Evolutionary conservation across 2,888 invertebrate species (phyloP), one percentile per base, ranked within the genome.

Genomic region (Cephus runcator): DNA sequence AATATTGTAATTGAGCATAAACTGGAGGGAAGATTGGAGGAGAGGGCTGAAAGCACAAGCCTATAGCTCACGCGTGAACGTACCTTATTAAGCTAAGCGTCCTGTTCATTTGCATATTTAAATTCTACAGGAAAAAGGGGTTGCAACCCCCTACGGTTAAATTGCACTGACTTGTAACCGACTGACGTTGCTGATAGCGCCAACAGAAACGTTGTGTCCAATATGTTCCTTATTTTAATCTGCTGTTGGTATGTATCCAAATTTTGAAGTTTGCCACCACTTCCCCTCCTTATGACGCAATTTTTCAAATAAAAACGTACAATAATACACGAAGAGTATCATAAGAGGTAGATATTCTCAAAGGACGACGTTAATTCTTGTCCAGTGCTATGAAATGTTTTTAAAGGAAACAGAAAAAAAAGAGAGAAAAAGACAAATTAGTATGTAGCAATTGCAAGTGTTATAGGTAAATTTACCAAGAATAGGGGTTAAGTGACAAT

Each of bases 31-130:
- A 1, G 35, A 35, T 35, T 77, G 12, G 36, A 0, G 1, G 1
- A 1, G 6, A n/a, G 15, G 40, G 6, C 6, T 9, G 6, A 23
- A 56, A 56, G 40, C 23, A 15, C 2, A 56, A 15, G 40, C 40
- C 40, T 56, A 56, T 23, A 56, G 69, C 74, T 79, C 79, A 77
- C 76, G 80, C 80, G 79, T 81, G 83, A 83, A 84, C 79, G 80
- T 82, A 80, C 71, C 84, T 86, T 85, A 86, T 85, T 85, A 86
- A 85, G 83, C 84, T 79, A 78, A 83, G 80, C 84, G 83, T 80
- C 80, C 81, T 73, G 76, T 73, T 79, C 6, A 85, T 85, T 86
- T 85, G 81, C 85, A 85, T 86, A 86, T 85, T 85, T 85, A 83
- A 85, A 84, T 85, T 85, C 83, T 75, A 78, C 23, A 56, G 15